Base-by-base conservation (phyloP, 1,140 invertebrate species). In the Cryptotermes secundus region DNA sequence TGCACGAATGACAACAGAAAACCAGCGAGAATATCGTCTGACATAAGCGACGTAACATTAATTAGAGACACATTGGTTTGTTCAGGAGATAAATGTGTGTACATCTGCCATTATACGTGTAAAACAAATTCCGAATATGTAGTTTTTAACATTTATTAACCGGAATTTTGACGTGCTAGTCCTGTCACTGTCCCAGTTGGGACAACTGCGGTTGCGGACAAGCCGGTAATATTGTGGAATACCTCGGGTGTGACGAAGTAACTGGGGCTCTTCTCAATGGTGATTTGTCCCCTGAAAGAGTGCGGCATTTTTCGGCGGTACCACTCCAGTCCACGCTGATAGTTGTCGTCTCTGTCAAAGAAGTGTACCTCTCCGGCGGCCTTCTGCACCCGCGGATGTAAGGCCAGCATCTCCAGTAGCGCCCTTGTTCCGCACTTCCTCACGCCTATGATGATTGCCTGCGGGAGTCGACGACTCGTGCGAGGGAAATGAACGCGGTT, bases 201-300 rank as follows among this genome's bases (percentile, higher is more conserved):
- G n/a, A n/a, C n/a, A n/a, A n/a, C n/a, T n/a, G n/a, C n/a, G n/a
- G n/a, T n/a, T n/a, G n/a, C n/a, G n/a, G n/a, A n/a, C n/a, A n/a
- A n/a, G n/a, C n/a, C n/a, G n/a, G n/a, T n/a, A n/a, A n/a, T n/a
- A n/a, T n/a, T 59, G 12, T 36, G 3, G 31, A 19, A 10, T 90
- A 97, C 98, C 92, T 98, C 96, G 31, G 97, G 96, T 26, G 97
- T 99, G 83, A 99, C 96, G 90, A 99, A 99, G 91, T 99, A 99
- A 87, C 97, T 98, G 1, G 98, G 98, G 86, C 97, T 98, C 90
- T 99, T 99, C 90, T 99, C 98, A 87, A 99, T 97, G 26, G 97
- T 99, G 85, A 99, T 94, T 90, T 99, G 97, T 35, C 95, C 95
- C 84, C 93, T 93, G 88, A 96, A 95, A 0, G 97, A 97, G 87